A percentile compares a stretch with the other conserved stretches of the same genome.
Conservation (phyloP, 1,140 invertebrate species). For the Archegozetes longisetosus region DNA sequence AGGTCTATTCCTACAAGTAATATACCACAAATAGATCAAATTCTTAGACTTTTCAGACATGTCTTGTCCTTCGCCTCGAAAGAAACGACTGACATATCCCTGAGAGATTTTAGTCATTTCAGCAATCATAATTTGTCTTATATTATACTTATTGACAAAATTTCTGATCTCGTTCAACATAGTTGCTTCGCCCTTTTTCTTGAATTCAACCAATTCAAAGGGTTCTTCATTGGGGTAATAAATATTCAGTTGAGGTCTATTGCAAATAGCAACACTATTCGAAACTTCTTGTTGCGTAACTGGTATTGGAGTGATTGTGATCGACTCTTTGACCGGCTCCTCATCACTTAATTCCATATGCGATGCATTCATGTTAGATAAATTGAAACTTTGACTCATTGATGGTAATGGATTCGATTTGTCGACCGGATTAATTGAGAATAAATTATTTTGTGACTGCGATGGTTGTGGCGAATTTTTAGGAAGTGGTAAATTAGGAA, state of each 20-base stretch:
- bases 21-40: constrained; percentile 28
- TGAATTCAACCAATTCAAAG: constrained; percentile 17
- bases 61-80: constrained; percentile 27
- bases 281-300: neutral
- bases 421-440: neutral
- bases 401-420: neutral
- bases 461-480: neutral
- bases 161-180: constrained; percentile 26
- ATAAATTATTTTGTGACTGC: neutral
- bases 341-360: neutral
- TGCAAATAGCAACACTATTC: neutral
- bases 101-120: constrained; percentile 27
- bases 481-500: neutral
- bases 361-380: neutral
- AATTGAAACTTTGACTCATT: neutral
- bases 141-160: constrained; percentile 25
- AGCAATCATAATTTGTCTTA: constrained; percentile 29
- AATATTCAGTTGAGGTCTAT: neutral
- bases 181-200: constrained; percentile 24
- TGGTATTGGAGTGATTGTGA: neutral
- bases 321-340: neutral
- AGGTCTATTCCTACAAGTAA: constrained; percentile 23
- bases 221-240: neutral
- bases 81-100: constrained; percentile 29
- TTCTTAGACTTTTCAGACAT: constrained; percentile 28